These are phyloP conservation scores for Macroramphosus scolopax DNA, from an alignment of 2,797 vertebrate species.

Conservation along the genomic window DNA sequence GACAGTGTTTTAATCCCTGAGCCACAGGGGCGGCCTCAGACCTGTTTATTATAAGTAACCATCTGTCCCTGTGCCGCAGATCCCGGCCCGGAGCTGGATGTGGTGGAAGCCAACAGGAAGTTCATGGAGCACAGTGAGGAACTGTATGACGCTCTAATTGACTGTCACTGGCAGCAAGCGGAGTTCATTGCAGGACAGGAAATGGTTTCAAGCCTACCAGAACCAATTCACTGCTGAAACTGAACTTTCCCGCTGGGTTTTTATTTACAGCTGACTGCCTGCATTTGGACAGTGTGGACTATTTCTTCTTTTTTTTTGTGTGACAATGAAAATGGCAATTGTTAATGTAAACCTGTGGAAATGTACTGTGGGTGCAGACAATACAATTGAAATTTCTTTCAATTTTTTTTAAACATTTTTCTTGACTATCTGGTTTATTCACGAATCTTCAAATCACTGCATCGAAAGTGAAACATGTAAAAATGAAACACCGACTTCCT, in stretches of 20 bases:
- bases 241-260: background rate
- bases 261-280: background rate
- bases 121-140: slow-evolving; percentile 94
- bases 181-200: slow-evolving; percentile 79
- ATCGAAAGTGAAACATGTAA: no score
- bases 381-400: no score
- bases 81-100: slow-evolving; percentile 82
- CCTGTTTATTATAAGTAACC: background rate
- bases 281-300: background rate
- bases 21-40: background rate
- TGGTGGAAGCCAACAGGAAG: slow-evolving; percentile 85
- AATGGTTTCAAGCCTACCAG: slow-evolving; percentile 48
- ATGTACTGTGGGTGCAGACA: no score
- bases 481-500: no score
- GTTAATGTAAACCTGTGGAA: background rate
- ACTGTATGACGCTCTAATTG: slow-evolving; percentile 88
- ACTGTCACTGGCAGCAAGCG: slow-evolving; percentile 87
- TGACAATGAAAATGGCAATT: no score
- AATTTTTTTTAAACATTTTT: no score
- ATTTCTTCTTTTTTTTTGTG: background rate
- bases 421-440: no score
- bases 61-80: slow-evolving; percentile 68
- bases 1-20: no score
- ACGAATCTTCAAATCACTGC: no score
- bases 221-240: slow-evolving; percentile 58